Base-by-base conservation (phyloP, 2,113 vertebrate genomes). In the Blennius ocellaris region DNA sequence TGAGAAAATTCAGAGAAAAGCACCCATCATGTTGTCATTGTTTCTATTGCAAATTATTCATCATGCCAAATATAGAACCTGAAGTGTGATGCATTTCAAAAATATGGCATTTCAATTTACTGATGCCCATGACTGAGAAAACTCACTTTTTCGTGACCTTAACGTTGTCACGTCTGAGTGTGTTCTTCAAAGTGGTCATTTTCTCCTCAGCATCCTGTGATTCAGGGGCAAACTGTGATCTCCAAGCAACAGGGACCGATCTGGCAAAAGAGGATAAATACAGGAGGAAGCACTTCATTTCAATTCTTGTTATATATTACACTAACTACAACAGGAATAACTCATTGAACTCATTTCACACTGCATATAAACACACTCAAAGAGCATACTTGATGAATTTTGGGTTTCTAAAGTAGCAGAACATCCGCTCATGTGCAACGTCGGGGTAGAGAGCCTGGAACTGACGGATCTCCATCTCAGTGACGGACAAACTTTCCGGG, bases 401-500 rank as follows among this genome's bases (percentile, higher is more conserved):
- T 14, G 95, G 87, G 40, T 95, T 92, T 66, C 96, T 93, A 51
- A 95, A 90, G 87, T 95, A 97, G 91, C 95, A 93, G 43, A 96
- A 91, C 92, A 92, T 92, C 40, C 85, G 80, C 41, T 89, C 79
- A 2, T 76, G 55, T 2, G 83, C 80, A 0, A 82, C 54, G 11
- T 90, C 81, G 1, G 88, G 89, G 51, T 73, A 87, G 65, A 94
- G 82, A 60, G 86, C 85, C 91, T 95, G 80, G 62, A 96, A 96
- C 83, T 96, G 96, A 74, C 93, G 91, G 68, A 95, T 92, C 82
- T 97, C 96, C 94, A 97, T 92, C 85, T 97, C 96, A 1, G 96
- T 97, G 81, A 96, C 81, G 3, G 95, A 97, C 56, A 96, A 87
- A 6, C 93, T 94, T 0, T 56, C 39, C 0, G 95, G 94, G 5